Evolutionary conservation across 2,888 invertebrate species (phyloP), one percentile per base, ranked within the genome.

Genomic region (Gasteruption jaculator): DNA sequence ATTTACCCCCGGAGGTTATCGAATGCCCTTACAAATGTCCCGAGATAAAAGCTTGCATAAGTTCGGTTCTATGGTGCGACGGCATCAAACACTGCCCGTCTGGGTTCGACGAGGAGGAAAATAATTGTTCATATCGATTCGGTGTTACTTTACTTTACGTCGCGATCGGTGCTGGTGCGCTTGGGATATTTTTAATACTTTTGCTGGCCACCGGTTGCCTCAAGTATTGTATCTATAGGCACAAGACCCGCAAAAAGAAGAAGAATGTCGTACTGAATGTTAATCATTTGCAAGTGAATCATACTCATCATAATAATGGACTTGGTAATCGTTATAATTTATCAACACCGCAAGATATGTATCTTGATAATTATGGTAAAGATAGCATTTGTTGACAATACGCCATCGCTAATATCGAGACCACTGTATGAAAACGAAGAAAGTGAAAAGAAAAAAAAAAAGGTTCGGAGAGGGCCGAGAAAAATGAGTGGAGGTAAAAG

Each of bases 21-120:
- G n/a, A 85, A 53, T 86, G 85, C 60, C 80, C 79, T 31, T 82
- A 83, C 66, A 82, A 81, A 61, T 88, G 88, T 58, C 87, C 87
- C 1, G 87, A 88, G 64, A 72, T 88, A 37, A 85, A 86, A 48
- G 87, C 87, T 0, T 89, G 88, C 65, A 87, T 88, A 57, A 85
- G 83, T 48, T 77, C 84, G 1, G 79, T 82, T 2, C 66, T 89
- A 4, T 87, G 88, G 87, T 89, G 88, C 67, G 88, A 89, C 63
- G 86, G 87, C 1, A 77, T 82, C 27, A 74, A 79, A 2, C 86
- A 89, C 60, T 89, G 89, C 62, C 88, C 87, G 10, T 85, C 86
- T 4, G 87, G 88, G 2, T 86, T 80, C 67, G 89, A 88, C 63
- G 87, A 88, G 71, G 83, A 84, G 50, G 85, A 86, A 57, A 76